phyloP scores from a whole-genome alignment of 1,140 invertebrate genomes.

The Panulirus ornatus region DNA sequence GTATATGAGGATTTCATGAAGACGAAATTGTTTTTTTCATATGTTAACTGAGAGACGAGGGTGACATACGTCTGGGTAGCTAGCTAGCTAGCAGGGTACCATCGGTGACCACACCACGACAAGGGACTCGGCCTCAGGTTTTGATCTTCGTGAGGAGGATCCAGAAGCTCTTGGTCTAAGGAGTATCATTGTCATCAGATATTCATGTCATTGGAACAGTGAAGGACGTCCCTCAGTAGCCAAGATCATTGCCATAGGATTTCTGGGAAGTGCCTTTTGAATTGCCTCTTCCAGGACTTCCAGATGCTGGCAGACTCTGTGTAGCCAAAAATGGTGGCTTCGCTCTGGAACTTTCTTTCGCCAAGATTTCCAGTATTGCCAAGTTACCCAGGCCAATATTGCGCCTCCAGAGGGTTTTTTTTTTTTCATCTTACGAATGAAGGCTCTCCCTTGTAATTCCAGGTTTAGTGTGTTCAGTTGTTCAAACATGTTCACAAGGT shows the following conservation, averaged over 20 bases:
- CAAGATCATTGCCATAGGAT: background rate
- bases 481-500: conserved; percentile 54
- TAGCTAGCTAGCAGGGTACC: too few relatives aligned
- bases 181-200: too few relatives aligned
- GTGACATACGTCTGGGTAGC: too few relatives aligned
- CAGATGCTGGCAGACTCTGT: conserved; percentile 31
- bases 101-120: too few relatives aligned
- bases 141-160: too few relatives aligned
- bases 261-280: conserved; percentile 21
- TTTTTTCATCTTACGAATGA: conserved; percentile 41
- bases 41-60: too few relatives aligned
- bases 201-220: too few relatives aligned
- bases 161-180: too few relatives aligned
- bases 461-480: conserved; percentile 52
- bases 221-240: conserved; percentile 22
- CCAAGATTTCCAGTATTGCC: conserved; percentile 47
- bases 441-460: conserved; percentile 41
- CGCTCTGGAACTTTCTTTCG: conserved; percentile 34
- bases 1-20: too few relatives aligned
- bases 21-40: too few relatives aligned
- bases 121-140: too few relatives aligned
- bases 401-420: too few relatives aligned
- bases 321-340: conserved; percentile 35
- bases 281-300: conserved; percentile 19
- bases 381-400: conserved; percentile 44